Evolutionary conservation across 1,140 invertebrate species (phyloP).

Genomic region (Dendroctonus valens): DNA sequence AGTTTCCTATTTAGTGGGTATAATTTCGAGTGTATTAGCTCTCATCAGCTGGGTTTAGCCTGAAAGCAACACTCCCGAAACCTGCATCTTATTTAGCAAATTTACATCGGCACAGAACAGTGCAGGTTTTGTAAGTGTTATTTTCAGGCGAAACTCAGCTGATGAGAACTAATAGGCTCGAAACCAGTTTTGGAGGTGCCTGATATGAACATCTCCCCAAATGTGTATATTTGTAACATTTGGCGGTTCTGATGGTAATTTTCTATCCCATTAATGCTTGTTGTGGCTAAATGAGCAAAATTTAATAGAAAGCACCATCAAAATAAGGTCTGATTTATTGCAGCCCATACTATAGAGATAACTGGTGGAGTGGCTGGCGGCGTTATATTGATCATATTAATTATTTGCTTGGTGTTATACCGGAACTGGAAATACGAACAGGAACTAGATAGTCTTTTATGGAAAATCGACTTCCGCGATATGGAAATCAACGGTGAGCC

Average conservation of each 20-base stretch:
- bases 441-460: slow-evolving; percentile 88
- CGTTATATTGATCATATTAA: slow-evolving; percentile 64
- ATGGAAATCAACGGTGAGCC: slow-evolving; percentile 65
- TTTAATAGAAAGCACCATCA: not conserved
- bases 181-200: too few species aligned
- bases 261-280: too few species aligned
- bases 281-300: too few species aligned
- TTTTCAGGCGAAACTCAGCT: too few species aligned
- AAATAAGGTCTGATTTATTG: slow-evolving; percentile 22
- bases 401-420: slow-evolving; percentile 71
- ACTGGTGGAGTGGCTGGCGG: slow-evolving; percentile 75
- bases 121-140: too few species aligned
- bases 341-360: slow-evolving; percentile 81
- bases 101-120: too few species aligned
- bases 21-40: not conserved
- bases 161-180: too few species aligned
- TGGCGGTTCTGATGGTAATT: not conserved
- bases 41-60: not conserved
- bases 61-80: too few species aligned
- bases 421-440: slow-evolving; percentile 94
- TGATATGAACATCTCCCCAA: not conserved
- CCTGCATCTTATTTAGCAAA: too few species aligned
- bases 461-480: slow-evolving; percentile 94
- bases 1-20: slow-evolving; percentile 50
- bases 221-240: not conserved